Base-by-base conservation (phyloP, 2,888 invertebrate genomes). In the Dicranocentrus wangi region DNA sequence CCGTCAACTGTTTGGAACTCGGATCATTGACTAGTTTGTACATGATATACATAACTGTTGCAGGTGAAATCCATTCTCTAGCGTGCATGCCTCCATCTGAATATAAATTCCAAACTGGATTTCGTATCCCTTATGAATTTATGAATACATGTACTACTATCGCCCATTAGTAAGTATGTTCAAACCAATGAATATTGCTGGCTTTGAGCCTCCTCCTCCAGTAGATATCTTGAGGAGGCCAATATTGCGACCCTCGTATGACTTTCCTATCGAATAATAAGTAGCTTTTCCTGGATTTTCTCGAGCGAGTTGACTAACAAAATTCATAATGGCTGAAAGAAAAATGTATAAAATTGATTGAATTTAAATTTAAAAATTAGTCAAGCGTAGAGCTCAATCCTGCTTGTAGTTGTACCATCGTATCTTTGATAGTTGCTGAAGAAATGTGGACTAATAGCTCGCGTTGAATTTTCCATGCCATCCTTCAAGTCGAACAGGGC, bases 11-110 rank as follows among this genome's bases (percentile, higher is more conserved):
- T 43, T 69, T 81, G 1, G 68, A 65, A 2, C 47, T 78, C 15
- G 75, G 76, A 25, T 79, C 81, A 1, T 55, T 80, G 5, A 82
- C 81, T 27, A 86, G 76, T 66, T 84, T 85, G 58, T 85, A 70
- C 65, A 85, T 80, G 47, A 85, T 85, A 70, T 83, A 86, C 17
- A 82, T 84, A 10, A 81, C 84, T 10, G 86, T 86, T 0, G 85
- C 85, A 17, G 85, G 84, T 15, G 82, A 76, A 65, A 86, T 85
- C 86, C 86, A 98, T 90, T 98, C 97, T 25, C 97, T 91, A 0
- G 95, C 94, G 87, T 96, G 96, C 65, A 75, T 75, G 1, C 75
- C 72, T 84, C 95, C 95, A 17, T 94, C 68, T 68, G 82, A 51
- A 51, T 51, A 17, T 51, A 13, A 10, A 51, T 10, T 51, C n/a